Evolutionary conservation across 2,113 vertebrate genomes (phyloP), one percentile per base, ranked within the genome.

Genomic region (Salvator merianae): DNA sequence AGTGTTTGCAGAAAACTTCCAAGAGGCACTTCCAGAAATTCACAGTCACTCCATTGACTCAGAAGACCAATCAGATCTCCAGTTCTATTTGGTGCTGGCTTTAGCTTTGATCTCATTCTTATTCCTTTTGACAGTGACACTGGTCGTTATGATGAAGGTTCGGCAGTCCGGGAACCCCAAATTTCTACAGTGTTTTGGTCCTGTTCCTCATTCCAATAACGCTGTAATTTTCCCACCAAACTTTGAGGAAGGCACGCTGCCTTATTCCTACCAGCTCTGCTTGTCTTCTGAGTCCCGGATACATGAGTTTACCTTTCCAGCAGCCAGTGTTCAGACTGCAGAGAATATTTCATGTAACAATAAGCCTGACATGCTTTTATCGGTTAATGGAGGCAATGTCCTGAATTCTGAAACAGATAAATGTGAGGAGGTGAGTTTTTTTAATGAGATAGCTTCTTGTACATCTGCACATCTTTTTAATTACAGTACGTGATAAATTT

Each of bases 61-160:
- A 5, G 90, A 90, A 10, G 34, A 85, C 1, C 55, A 66, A 5
- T 79, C 77, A 20, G 83, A 90, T n/a, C 82, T 89, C 71, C 87
- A 87, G 83, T 92, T 94, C 62, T 90, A 84, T 47, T 72, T 91
- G 74, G 89, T 92, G 47, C 69, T 65, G 43, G 34, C 78, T 3
- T 88, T 93, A 43, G 82, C 85, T 28, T 82, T 93, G 63, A 81
- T 92, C 40, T 92, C 70, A 2, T 78, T 88, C 32, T 9, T 91
- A 5, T 89, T 89, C 34, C 59, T 94, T 18, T 28, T 93, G 5
- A 36, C 70, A 12, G 32, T 90, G 38, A 89, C 71, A 40, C 62
- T 90, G 12, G 24, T 18, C 32, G 36, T 90, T 26, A 3, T 75
- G 32, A 3, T 55, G 40, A n/a, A 50, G 13, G 70, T 85, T 65